Evolutionary conservation across 2,888 invertebrate genomes (phyloP), one percentile per base, ranked within the genome.

Genomic region (Diaperis boleti): DNA sequence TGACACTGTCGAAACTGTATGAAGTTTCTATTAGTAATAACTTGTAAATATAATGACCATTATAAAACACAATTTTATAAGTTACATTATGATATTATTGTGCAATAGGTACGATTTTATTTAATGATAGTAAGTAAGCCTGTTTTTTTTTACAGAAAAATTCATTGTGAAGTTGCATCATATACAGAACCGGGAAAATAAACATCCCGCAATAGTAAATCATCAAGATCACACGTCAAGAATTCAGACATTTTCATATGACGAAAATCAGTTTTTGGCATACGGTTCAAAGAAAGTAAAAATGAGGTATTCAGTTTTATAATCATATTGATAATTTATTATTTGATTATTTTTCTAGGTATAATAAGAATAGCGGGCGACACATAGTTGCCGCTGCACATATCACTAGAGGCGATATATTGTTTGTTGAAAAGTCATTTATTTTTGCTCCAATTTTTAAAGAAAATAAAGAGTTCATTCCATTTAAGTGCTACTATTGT

Each of bases 391-490:
- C 91, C 0, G 85, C 82, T 7, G 82, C 83, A 62, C 78, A 82
- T 22, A 83, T 92, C 1, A 78, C 82, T 5, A 83, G 85, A 42
- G 93, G 92, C 0, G 90, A 92, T 69, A 83, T 91, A 0, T 79
- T 97, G 31, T 92, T 95, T 77, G 84, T 88, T 0, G 96, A 96
- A 79, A 87, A 88, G 70, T 92, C 96, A 0, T 92, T 90, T 78
- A 88, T 92, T 1, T 91, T 92, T 79, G 92, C 94, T 1, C 84
- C 87, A 65, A 77, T 89, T 77, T 85, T 86, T 7, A 83, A 85
- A 6, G 85, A 86, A 61, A 77, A 82, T 71, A 81, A 82, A 64
- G 76, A 80, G 18, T 80, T 82, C 69, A 79, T 86, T 76, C 71
- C 74, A 10, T 79, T 85, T 35, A 78, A 77, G 59, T 96, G 96